Percentiles rank a stretch among this genome's conserved stretches.
Conservation (phyloP, 1,140 invertebrate genomes). For the Pogonomyrmex californicus region DNA sequence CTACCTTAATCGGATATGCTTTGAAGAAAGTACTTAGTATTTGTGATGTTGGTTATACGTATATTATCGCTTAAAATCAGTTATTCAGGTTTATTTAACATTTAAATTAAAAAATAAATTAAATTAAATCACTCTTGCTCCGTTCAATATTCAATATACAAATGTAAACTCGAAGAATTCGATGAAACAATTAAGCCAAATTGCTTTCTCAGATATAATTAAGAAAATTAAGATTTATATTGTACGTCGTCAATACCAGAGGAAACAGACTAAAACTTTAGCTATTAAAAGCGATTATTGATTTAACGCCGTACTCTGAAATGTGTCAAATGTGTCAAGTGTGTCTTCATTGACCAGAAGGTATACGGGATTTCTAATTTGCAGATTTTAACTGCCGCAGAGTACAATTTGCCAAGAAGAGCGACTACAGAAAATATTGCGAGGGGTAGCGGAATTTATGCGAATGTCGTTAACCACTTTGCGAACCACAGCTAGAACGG, state of each 20-base stretch:
- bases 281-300: background rate
- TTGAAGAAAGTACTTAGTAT: constrained; percentile 19
- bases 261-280: background rate
- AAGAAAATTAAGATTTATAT: background rate
- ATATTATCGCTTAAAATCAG: background rate
- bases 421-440: constrained; percentile 1
- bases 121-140: background rate
- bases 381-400: background rate
- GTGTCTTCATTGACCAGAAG: background rate
- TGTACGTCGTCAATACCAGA: background rate
- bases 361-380: background rate
- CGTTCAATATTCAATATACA: background rate
- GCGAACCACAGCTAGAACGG: background rate
- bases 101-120: background rate
- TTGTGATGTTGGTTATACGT: background rate
- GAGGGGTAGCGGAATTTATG: constrained; percentile 8
- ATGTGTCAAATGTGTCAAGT: no score
- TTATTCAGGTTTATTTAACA: constrained; percentile 9
- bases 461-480: constrained; percentile 38
- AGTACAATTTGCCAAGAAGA: background rate
- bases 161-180: background rate
- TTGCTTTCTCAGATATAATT: background rate
- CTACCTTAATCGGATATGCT: constrained; percentile 11
- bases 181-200: background rate
- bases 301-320: background rate